Evolutionary conservation across 2,888 invertebrate genomes (phyloP), one percentile per base, ranked within the genome.

Genomic region (Eupsilia transversa): DNA sequence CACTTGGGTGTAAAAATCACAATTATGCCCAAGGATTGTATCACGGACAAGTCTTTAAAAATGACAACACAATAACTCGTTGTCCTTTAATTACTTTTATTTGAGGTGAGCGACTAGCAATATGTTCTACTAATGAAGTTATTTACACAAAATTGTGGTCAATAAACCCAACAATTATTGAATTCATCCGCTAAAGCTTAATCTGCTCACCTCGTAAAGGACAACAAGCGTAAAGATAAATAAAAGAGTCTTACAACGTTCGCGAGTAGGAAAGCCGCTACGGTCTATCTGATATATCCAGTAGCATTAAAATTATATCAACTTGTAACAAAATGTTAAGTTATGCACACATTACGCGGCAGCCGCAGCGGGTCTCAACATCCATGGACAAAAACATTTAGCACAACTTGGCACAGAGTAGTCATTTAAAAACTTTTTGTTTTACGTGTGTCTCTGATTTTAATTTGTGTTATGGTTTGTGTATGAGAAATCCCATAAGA

Each of bases 261-360:
- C 72, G 76, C 83, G 73, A 70, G 81, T 79, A 79, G 80, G 63
- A 76, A 82, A 82, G 79, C 82, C 66, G 82, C 81, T 82, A 82
- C 82, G 66, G 35, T 83, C 79, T 82, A 82, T 72, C 79, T 80
- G 79, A 49, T 59, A 46, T 71, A 67, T 82, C 82, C 82, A 79
- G 79, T 82, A 82, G 82, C 82, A 82, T 79, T 79, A 66, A 82
- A 69, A 74, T 79, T 67, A 72, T 76, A 76, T 71, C 27, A 80
- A 80, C 56, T 79, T 79, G 61, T 79, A 72, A 83, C 52, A 54
- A 72, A 63, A 74, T 61, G 41, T 69, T 78, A 74, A 71, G 38
- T 49, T 57, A 63, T 30, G 56, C 49, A 60, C 56, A 60, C 52
- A 70, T 46, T 56, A 79, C 46, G 41, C n/a, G 23, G 33, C 1